Base-by-base conservation (phyloP, 2,888 invertebrate species). In the Bembecia ichneumoniformis region DNA sequence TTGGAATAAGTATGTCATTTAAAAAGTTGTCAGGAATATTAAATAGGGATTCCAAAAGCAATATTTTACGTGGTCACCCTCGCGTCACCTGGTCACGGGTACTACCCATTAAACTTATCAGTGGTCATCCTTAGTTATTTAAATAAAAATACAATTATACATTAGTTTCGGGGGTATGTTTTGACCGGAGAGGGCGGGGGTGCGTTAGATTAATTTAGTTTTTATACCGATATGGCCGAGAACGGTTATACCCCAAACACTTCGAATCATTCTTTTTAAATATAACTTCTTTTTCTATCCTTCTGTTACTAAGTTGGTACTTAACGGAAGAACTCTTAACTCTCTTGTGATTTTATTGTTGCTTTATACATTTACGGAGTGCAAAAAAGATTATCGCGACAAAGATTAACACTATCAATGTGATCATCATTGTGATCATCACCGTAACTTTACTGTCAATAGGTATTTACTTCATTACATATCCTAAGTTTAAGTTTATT, bases 141-240 rank as follows among this genome's bases (percentile, higher is more conserved):
- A 64, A 80, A 81, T 80, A 80, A 80, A 79, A 77, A 77, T 67
- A 72, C 79, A 75, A 79, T 81, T 77, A 78, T 64, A 66, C 59
- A 58, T 17, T 16, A 40, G 40, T 40, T 40, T 16, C 13, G 40
- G 16, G 61, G 65, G 49, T 63, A 55, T 79, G 74, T 78, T 78
- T 67, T 77, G 79, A 77, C 71, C 69, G 63, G 61, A 28, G 28
- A 28, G 28, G 28, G 28, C 55, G 55, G 58, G 57, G 58, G 56
- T 59, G 65, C 62, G 68, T 70, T 75, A 72, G 69, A 70, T 77
- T 70, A 70, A 71, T 65, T 68, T 58, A 55, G 58, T 66, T 65
- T 66, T 64, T 66, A 28, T 28, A 63, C 64, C 66, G 68, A 68
- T 77, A 71, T 59, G 52, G 16, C 57, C 28, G 40, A 5, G 40